Evolutionary conservation across 2,113 vertebrate genomes (phyloP).

Genomic region (Ptilonorhynchus violaceus): DNA sequence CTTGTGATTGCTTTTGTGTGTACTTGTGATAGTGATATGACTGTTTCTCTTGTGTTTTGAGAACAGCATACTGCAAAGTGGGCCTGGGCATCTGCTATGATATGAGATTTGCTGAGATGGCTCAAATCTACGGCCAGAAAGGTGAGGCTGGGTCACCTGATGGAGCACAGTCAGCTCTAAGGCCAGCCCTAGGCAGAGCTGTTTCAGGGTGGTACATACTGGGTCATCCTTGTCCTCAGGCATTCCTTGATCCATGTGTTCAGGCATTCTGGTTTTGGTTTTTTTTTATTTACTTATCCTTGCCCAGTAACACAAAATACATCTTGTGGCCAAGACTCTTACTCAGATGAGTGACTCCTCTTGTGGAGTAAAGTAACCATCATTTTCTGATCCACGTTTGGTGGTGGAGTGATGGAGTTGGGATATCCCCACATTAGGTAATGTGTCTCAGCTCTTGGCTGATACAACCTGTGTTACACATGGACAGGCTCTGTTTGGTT

Average conservation of each 20-base stretch:
- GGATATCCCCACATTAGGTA: neutral
- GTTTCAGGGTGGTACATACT: rapidly evolving
- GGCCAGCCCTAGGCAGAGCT: neutral
- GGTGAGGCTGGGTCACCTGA: slow-evolving; percentile 71
- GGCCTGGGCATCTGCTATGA: slow-evolving; percentile 98
- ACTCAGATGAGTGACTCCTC: neutral
- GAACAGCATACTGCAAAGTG: slow-evolving; percentile 91
- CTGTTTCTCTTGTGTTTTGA: slow-evolving; percentile 58
- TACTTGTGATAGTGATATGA: neutral
- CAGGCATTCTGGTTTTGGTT: no score
- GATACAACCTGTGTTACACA: rapidly evolving
- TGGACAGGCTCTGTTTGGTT: neutral
- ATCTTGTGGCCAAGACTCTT: neutral
- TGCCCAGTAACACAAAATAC: neutral
- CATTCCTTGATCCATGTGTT: neutral
- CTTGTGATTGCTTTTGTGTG: neutral
- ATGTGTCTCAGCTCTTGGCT: neutral
- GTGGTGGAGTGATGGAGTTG: neutral
- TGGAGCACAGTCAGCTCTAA: neutral
- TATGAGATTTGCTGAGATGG: slow-evolving; percentile 93
- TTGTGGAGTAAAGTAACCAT: neutral
- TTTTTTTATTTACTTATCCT: no score
- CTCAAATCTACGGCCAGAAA: slow-evolving; percentile 89
- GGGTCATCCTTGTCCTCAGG: neutral
- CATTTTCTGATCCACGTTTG: neutral